These are phyloP conservation scores for Eueremaeus valkanovi DNA, from an alignment of 2,888 invertebrate genomes.

Conservation along the genomic window DNA sequence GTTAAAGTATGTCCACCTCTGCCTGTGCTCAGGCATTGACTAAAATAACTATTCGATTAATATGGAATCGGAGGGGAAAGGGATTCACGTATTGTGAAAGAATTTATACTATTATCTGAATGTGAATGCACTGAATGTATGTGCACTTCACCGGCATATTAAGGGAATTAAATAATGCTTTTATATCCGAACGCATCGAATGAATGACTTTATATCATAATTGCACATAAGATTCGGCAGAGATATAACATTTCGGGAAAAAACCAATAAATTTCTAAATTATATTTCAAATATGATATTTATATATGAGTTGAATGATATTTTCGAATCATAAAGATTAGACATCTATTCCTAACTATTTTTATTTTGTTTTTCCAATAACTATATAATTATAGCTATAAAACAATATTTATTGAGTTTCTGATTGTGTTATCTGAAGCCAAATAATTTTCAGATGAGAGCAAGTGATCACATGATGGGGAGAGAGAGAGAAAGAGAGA, in stretches of 20 bases:
- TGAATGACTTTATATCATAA: conserved; percentile 16
- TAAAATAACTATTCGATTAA: too few species aligned
- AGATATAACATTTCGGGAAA: conserved; percentile 18
- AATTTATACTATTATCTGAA: not conserved
- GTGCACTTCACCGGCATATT: not conserved
- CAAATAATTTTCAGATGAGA: conserved; percentile 14
- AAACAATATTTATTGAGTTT: conserved; percentile 29
- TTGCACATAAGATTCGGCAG: conserved; percentile 1
- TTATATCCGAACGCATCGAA: not conserved
- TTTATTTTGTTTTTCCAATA: conserved; percentile 24
- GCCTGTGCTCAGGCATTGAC: too few species aligned
- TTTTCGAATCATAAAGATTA: conserved; percentile 21
- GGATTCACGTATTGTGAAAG: not conserved
- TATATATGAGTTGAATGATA: not conserved
- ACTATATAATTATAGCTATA: conserved; percentile 24
- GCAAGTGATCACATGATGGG: conserved; percentile 19
- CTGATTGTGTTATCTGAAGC: conserved; percentile 25
- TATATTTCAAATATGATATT: not conserved
- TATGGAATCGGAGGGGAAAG: too few species aligned
- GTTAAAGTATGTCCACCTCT: too few species aligned
- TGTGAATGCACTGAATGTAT: not conserved
- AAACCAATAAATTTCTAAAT: conserved; percentile 18
- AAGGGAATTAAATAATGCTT: not conserved
- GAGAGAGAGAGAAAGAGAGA: too few species aligned
- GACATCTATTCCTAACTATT: not conserved